Conservation (phyloP, 2,797 vertebrate species). For the Iguana delicatissima region DNA sequence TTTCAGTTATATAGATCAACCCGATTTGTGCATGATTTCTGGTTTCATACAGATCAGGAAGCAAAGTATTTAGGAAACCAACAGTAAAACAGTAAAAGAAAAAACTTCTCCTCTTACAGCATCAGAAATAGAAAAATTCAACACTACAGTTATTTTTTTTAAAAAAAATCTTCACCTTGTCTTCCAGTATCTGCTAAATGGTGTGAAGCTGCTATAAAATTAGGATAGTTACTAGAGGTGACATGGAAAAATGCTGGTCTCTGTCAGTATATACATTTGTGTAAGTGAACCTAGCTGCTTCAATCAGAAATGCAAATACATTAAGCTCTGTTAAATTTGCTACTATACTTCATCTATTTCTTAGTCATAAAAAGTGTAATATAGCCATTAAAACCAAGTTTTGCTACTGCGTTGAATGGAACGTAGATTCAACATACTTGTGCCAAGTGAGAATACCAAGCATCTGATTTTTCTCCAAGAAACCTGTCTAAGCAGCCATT, state of each 20-base stretch:
- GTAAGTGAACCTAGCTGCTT: background rate
- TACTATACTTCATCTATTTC: background rate
- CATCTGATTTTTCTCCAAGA: background rate
- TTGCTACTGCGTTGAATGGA: background rate
- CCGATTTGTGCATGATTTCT: background rate
- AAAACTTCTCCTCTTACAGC: background rate
- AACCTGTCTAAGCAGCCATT: background rate
- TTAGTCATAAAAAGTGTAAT: background rate
- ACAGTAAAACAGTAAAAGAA: background rate
- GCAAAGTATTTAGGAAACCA: conserved; percentile 2
- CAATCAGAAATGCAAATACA: background rate
- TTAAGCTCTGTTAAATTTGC: background rate
- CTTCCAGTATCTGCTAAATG: background rate
- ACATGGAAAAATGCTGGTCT: background rate
- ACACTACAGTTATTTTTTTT: background rate
- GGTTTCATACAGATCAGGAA: background rate
- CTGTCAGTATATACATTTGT: background rate
- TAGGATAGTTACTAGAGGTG: background rate
- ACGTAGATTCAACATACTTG: background rate
- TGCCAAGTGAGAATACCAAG: background rate
- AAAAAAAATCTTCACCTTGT: background rate
- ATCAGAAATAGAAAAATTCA: background rate
- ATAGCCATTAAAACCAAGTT: background rate
- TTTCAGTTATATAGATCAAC: background rate
- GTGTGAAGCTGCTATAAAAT: background rate